phyloP scores from a whole-genome alignment of 1,140 invertebrate genomes.

The Sycophaga agraensis region DNA sequence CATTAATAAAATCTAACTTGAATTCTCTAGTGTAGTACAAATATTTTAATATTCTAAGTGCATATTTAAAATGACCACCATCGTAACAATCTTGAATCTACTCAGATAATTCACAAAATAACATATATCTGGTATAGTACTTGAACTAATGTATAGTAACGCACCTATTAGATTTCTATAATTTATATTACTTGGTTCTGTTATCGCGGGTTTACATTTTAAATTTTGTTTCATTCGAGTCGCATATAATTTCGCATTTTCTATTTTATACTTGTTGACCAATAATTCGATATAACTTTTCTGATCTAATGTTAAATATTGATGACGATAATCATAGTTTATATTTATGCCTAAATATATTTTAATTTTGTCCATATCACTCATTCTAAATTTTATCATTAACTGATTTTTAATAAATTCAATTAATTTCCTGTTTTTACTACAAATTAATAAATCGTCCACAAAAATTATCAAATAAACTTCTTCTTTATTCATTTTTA shows the following conservation, averaged over 20 bases:
- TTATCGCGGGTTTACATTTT: not conserved
- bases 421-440: slow-evolving; percentile 7
- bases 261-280: not conserved
- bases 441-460: slow-evolving; percentile 15
- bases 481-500: not conserved
- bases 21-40: too few species aligned
- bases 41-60: too few species aligned
- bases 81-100: too few species aligned
- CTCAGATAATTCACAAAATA: too few species aligned
- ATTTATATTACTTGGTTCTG: not conserved
- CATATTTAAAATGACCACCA: too few species aligned
- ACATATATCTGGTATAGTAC: not conserved
- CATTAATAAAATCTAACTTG: too few species aligned
- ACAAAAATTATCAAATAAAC: slow-evolving; percentile 6
- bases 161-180: slow-evolving; percentile 5
- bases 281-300: not conserved
- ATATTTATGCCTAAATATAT: not conserved
- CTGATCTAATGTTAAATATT: not conserved
- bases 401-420: not conserved
- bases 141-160: not conserved
- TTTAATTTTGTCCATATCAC: slow-evolving; percentile 7
- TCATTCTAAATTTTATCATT: slow-evolving; percentile 7
- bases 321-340: not conserved
- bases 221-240: not conserved
- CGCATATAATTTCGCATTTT: not conserved